phyloP scores from a whole-genome alignment of 1,140 invertebrate species.

The Zaprionus kolodkinae region DNA sequence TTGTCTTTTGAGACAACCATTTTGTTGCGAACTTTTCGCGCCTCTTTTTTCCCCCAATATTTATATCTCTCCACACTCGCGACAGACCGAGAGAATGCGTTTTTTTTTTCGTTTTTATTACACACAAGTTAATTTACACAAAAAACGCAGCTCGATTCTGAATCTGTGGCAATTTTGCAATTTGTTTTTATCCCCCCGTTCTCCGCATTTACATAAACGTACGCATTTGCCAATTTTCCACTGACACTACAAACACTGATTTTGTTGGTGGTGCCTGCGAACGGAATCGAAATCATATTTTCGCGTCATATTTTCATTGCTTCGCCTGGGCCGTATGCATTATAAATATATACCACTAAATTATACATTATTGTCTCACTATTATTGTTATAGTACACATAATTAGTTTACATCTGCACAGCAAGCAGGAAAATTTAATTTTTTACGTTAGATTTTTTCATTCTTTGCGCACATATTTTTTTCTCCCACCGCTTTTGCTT shows the following conservation, averaged over 20 bases:
- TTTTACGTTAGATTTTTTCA: constrained; percentile 64
- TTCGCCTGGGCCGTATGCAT: constrained; percentile 16
- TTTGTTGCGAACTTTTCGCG: constrained; percentile 77
- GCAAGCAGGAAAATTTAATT: constrained; percentile 61
- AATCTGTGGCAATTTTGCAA: constrained; percentile 19
- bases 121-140: constrained; percentile 29
- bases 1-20: constrained; percentile 84
- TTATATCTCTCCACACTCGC: constrained; percentile 33
- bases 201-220: constrained; percentile 49
- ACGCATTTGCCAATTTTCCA: constrained; percentile 58
- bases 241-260: constrained; percentile 66
- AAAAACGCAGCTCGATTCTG: constrained; percentile 2
- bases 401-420: constrained; percentile 60
- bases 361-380: constrained; percentile 65
- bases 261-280: constrained; percentile 72
- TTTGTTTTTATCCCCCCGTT: constrained; percentile 39
- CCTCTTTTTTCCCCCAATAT: constrained; percentile 67
- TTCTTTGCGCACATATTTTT: constrained; percentile 77
- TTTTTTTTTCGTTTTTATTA: constrained; percentile 14
- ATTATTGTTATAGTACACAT: constrained; percentile 39
- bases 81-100: constrained; percentile 17
- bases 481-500: constrained; percentile 73
- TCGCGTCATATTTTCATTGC: constrained; percentile 66
- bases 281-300: constrained; percentile 71
- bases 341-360: constrained; percentile 45